Evolutionary conservation across 2,113 vertebrate species (phyloP).

Genomic region (Sminthopsis crassicaudata): DNA sequence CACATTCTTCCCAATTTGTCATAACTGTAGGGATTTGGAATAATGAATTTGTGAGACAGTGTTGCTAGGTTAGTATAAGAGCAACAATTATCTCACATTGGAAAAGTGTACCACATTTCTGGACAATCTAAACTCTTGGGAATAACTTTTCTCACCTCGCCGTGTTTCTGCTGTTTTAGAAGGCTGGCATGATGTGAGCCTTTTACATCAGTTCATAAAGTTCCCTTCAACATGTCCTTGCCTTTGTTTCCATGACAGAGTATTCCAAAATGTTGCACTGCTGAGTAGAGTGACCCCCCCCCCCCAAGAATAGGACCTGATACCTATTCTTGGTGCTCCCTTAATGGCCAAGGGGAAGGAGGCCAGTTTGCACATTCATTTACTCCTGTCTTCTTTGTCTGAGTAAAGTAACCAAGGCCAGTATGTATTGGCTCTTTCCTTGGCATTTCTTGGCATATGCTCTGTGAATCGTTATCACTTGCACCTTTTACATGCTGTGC

Average conservation of each 20-base stretch:
- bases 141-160: background rate
- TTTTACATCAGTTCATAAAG: background rate
- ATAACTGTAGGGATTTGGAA: background rate
- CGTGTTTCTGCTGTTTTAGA: background rate
- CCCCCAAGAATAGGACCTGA: background rate
- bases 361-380: fast-evolving
- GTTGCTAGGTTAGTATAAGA: background rate
- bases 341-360: background rate
- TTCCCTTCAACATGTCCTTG: background rate
- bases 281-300: background rate
- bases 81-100: background rate
- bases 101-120: background rate
- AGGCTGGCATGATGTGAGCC: background rate
- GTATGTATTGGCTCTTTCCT: background rate
- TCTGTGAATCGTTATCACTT: background rate
- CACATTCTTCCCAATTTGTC: background rate
- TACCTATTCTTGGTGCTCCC: background rate
- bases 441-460: background rate
- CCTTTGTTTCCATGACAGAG: conserved; percentile 31
- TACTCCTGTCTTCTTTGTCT: background rate
- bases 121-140: background rate
- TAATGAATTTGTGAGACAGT: background rate
- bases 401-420: background rate
- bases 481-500: background rate
- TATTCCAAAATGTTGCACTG: background rate